Evolutionary conservation across 2,888 invertebrate genomes (phyloP).

Genomic region (Odontomyia ornata): DNA sequence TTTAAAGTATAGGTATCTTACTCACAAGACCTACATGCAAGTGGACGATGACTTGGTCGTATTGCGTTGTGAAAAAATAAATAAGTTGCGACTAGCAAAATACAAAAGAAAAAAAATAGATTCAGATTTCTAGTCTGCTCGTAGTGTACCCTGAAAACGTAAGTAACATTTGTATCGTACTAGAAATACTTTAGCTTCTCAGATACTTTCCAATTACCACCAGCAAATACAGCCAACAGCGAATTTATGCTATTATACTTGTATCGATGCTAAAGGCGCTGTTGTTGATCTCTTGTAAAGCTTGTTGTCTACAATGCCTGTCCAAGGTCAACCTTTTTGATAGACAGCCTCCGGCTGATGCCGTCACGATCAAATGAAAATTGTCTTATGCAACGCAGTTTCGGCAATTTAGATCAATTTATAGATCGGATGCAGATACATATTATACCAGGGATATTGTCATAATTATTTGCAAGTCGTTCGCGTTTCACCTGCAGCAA

Average conservation of each 20-base stretch:
- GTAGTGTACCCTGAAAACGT: neutral
- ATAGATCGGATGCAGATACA: slow-evolving; percentile 5
- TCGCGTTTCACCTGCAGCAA: neutral
- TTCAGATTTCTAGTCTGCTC: neutral
- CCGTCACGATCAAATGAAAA: neutral
- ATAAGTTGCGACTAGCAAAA: neutral
- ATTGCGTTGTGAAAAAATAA: neutral
- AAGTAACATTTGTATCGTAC: neutral
- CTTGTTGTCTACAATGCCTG: neutral
- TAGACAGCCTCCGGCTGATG: neutral
- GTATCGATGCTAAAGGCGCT: neutral
- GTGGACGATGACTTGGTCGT: neutral
- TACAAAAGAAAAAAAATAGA: neutral
- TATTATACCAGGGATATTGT: neutral
- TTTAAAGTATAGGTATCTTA: neutral
- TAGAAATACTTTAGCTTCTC: too few species aligned
- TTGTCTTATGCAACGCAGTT: neutral
- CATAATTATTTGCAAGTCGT: slow-evolving; percentile 1
- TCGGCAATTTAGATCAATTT: neutral
- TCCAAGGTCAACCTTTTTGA: neutral
- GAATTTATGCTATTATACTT: neutral
- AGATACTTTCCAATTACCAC: neutral
- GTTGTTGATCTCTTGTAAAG: neutral
- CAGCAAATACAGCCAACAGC: neutral
- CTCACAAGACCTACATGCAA: slow-evolving; percentile 20